Percentiles rank a stretch among this genome's conserved stretches.
phyloP scores from a whole-genome alignment of 1,140 invertebrate genomes.

The Drosophila subobscura region DNA sequence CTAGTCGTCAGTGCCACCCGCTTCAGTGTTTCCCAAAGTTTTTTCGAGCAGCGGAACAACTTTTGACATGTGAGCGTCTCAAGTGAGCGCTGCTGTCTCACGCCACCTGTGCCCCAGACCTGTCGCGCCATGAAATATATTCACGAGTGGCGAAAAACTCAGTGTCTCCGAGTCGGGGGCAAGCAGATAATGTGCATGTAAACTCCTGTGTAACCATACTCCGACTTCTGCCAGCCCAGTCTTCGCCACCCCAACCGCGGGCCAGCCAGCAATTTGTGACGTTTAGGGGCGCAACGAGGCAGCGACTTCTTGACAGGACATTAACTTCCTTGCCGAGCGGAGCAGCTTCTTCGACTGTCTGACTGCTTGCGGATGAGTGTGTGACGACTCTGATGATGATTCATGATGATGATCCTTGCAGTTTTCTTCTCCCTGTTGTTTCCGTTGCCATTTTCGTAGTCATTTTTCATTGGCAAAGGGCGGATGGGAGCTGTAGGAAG shows the following conservation, averaged over 20 bases:
- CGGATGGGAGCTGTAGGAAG: conserved; percentile 1
- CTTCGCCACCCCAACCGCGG: neutral
- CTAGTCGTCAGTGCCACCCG: no score
- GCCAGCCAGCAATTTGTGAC: conserved; percentile 71
- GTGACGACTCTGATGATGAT: conserved; percentile 75
- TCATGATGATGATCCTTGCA: conserved; percentile 81
- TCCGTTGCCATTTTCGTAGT: conserved; percentile 53
- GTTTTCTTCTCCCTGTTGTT: conserved; percentile 31
- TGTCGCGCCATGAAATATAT: conserved; percentile 36
- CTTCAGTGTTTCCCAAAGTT: no score
- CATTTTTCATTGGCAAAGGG: conserved; percentile 67
- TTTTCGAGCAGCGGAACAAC: conserved; percentile 8
- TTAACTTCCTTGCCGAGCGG: conserved; percentile 66
- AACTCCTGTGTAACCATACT: conserved; percentile 9
- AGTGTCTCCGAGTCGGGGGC: conserved; percentile 28
- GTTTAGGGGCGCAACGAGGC: conserved; percentile 75
- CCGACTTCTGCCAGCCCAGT: neutral
- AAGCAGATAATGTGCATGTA: conserved; percentile 67
- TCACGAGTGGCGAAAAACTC: conserved; percentile 14
- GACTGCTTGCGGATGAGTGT: conserved; percentile 36
- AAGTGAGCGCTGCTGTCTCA: conserved; percentile 42
- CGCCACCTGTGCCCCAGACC: conserved; percentile 26
- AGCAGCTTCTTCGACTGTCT: conserved; percentile 49
- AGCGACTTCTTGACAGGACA: conserved; percentile 80
- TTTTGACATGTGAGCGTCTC: conserved; percentile 54